These are phyloP conservation scores for Tiliacea aurago DNA, from an alignment of 2,888 invertebrate species.

Conservation along the genomic window DNA sequence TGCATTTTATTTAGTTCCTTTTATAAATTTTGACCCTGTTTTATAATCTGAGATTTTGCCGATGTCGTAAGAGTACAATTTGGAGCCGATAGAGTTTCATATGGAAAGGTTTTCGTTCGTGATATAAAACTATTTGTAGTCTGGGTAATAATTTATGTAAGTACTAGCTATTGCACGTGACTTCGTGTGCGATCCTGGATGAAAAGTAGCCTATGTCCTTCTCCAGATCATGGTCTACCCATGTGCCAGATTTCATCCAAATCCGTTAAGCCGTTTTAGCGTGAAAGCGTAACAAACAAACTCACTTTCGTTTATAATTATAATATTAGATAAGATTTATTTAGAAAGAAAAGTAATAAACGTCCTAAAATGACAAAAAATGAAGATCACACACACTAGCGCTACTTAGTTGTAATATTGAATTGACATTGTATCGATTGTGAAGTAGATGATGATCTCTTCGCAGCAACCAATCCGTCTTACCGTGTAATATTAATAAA, in stretches of 20 bases:
- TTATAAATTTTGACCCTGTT: not conserved
- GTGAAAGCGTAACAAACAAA: too few relatives aligned
- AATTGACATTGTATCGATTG: not conserved
- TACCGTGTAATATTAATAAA: constrained; percentile 9
- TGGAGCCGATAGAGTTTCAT: not conserved
- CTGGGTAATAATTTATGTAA: not conserved
- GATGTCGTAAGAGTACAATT: too few relatives aligned
- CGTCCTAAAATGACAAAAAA: not conserved
- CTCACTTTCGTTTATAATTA: too few relatives aligned
- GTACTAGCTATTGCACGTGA: not conserved
- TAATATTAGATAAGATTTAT: too few relatives aligned
- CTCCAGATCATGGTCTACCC: too few relatives aligned
- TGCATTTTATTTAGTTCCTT: not conserved
- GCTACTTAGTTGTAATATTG: not conserved
- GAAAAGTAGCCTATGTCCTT: too few relatives aligned
- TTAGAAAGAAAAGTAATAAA: not conserved
- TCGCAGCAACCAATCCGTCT: not conserved
- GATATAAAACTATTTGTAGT: not conserved
- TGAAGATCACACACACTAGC: too few relatives aligned
- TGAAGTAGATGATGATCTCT: not conserved
- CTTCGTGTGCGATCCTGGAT: too few relatives aligned
- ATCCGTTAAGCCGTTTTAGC: too few relatives aligned
- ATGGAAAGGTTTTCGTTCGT: not conserved
- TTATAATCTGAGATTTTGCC: too few relatives aligned
- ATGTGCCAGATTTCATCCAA: too few relatives aligned